Evolutionary conservation across 2,888 invertebrate genomes (phyloP).

Genomic region (Cryptocephalus primarius): DNA sequence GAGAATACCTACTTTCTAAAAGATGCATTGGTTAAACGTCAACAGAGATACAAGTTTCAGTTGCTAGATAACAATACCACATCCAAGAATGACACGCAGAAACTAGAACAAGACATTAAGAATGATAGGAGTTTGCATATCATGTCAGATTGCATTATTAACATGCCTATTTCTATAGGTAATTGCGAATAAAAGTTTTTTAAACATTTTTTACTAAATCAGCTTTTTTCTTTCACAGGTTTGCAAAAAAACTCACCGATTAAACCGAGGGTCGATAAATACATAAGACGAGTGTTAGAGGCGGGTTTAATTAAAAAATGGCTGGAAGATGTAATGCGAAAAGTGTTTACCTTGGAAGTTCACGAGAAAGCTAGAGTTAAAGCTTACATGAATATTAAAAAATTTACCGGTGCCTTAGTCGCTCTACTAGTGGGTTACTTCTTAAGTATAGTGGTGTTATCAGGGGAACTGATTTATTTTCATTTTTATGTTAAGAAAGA

Average conservation of each 20-base stretch:
- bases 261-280: conserved; percentile 55
- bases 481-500: conserved; percentile 50
- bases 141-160: conserved; percentile 70
- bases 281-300: conserved; percentile 58
- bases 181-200: not conserved
- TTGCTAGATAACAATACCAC: conserved; percentile 4
- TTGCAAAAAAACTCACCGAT: conserved; percentile 73
- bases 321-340: conserved; percentile 61
- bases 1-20: conserved; percentile 65
- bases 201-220: too few relatives aligned
- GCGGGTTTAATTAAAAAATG: conserved; percentile 70
- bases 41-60: conserved; percentile 27
- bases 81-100: conserved; percentile 7
- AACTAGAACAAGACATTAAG: conserved; percentile 16
- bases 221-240: conserved; percentile 35
- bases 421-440: conserved; percentile 60
- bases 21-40: conserved; percentile 50
- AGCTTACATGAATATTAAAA: conserved; percentile 66
- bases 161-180: conserved; percentile 65
- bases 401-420: conserved; percentile 67
- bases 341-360: conserved; percentile 43
- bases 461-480: conserved; percentile 58
- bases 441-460: conserved; percentile 44
- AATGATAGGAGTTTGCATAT: conserved; percentile 57
- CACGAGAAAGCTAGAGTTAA: conserved; percentile 40